phyloP scores from a whole-genome alignment of 2,888 invertebrate genomes.

The Antheraea yamamai region DNA sequence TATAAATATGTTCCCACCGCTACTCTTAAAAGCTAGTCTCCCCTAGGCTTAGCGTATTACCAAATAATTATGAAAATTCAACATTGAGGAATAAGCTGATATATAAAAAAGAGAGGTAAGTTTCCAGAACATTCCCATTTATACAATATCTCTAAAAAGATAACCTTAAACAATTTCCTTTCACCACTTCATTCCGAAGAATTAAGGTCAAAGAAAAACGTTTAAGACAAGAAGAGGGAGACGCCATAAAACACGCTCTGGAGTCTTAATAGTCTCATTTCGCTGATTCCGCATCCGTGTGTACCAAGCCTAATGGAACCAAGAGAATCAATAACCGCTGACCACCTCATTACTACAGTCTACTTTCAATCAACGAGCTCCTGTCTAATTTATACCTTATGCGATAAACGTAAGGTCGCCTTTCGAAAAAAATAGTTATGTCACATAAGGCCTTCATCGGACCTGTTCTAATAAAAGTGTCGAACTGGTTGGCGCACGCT shows the following conservation, averaged over 20 bases:
- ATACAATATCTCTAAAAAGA: not conserved
- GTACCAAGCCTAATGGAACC: conserved; percentile 40
- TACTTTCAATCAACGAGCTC: conserved; percentile 63
- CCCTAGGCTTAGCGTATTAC: not conserved
- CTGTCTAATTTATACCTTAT: conserved; percentile 29
- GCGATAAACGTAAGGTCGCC: conserved; percentile 4
- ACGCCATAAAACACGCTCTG: conserved; percentile 14
- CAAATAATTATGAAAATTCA: too few species aligned
- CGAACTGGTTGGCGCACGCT: conserved; percentile 48
- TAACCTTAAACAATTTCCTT: not conserved
- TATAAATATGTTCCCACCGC: too few species aligned
- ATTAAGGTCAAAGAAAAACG: conserved; percentile 10
- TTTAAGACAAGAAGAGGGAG: conserved; percentile 9
- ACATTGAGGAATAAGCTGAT: too few species aligned
- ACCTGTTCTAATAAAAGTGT: conserved; percentile 38
- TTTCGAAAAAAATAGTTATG: not conserved
- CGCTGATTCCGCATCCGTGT: conserved; percentile 21
- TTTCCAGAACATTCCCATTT: not conserved
- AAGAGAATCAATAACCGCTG: conserved; percentile 78
- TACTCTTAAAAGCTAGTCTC: too few species aligned
- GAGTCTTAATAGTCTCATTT: conserved; percentile 5
- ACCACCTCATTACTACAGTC: conserved; percentile 74
- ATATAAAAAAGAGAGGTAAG: not conserved
- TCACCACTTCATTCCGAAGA: not conserved
- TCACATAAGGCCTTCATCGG: conserved; percentile 25